Base-by-base conservation (phyloP, 2,888 invertebrate species). In the Adelphocoris suturalis region DNA sequence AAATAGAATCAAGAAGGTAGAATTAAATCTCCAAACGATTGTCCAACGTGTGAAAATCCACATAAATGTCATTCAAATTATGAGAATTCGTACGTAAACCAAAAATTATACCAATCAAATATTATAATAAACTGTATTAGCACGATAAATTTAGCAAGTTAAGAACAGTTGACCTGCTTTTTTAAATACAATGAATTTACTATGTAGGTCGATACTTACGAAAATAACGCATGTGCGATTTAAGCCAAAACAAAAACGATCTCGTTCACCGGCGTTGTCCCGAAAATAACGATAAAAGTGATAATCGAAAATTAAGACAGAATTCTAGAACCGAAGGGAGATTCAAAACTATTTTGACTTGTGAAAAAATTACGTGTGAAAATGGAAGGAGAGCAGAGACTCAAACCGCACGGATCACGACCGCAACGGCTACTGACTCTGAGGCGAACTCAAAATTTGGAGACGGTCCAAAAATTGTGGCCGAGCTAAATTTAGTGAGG, bases 401-500 rank as follows among this genome's bases (percentile, higher is more conserved):
- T 28, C 61, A 76, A 88, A 88, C 23, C 78, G 55, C 88, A 88
- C 88, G 61, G 78, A 52, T 88, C 88, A 88, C 88, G 52, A 52
- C 88, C 88, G 80, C 55, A 88, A 78, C 78, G 80, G 88, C 88
- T 76, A 88, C 88, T 88, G 88, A 80, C 76, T 80, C 57, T 16
- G 48, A 27, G 27, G 23, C 78, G 27, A 28, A 78, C 88, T 52
- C 78, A 88, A 88, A 78, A 27, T 88, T 78, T 78, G 80, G 78
- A 78, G 19, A 48, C 23, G 27, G 14, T 80, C 78, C 78, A 88
- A 88, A 88, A 78, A 78, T 78, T 80, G 88, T 27, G 12, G 16
- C 11, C n/a, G 47, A 46, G 76, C 88, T 88, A 88, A 88, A 88
- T 61, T 88, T 88, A 88, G 88, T 55, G 55, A 28, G 88, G 80